Conservation (phyloP, 2,888 invertebrate species). For the Augochlorella aurata region DNA sequence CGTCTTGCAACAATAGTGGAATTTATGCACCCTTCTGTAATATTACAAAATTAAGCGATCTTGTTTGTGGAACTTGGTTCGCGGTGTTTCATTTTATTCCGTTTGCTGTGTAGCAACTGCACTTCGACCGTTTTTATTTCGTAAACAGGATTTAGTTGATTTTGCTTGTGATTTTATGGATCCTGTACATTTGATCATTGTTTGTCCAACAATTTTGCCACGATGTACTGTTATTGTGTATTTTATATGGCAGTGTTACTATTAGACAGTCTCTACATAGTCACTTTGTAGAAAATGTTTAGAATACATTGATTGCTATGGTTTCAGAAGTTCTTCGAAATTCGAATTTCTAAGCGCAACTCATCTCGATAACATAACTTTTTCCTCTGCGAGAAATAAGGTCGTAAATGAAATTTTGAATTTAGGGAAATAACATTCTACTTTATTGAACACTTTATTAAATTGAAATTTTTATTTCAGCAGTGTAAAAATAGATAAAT, state of each 20-base stretch:
- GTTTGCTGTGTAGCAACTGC: conserved; percentile 31
- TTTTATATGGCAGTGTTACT: not conserved
- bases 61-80: conserved; percentile 35
- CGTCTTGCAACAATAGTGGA: conserved; percentile 29
- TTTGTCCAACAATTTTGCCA: not conserved
- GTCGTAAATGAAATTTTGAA: too few species aligned
- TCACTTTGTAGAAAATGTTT: too few species aligned
- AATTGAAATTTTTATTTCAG: too few species aligned
- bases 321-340: too few species aligned
- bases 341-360: too few species aligned
- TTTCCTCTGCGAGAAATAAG: too few species aligned
- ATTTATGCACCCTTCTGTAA: conserved; percentile 34
- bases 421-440: too few species aligned
- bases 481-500: not conserved
- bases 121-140: conserved; percentile 29
- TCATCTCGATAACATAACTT: too few species aligned
- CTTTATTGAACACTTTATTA: too few species aligned
- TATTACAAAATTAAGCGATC: conserved; percentile 35
- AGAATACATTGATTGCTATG: too few species aligned
- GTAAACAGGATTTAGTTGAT: conserved; percentile 9
- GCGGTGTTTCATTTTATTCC: conserved; percentile 7
- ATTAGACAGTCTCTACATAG: not conserved
- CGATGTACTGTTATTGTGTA: not conserved
- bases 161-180: conserved; percentile 6
- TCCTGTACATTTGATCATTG: not conserved